Evolutionary conservation across 92 coral and sea anemone species (phyloP).

Genomic region (Phenganax stokvisi): DNA sequence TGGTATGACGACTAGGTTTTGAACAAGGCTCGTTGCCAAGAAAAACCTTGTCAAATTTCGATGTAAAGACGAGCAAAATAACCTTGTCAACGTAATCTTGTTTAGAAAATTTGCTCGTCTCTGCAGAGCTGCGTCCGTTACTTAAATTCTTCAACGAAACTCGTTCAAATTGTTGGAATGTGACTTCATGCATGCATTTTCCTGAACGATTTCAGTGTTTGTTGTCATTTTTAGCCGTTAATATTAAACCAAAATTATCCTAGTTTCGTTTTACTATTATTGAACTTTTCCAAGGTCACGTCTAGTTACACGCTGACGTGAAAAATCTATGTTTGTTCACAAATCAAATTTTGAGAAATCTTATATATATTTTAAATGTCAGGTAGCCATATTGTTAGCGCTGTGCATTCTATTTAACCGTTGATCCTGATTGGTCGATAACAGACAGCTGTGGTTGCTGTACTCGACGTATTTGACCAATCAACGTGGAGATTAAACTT

Average conservation of each 20-base stretch:
- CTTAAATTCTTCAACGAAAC: too few species aligned
- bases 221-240: not conserved
- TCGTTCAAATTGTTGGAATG: too few species aligned
- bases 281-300: conserved; percentile 5
- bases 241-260: not conserved
- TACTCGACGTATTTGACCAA: conserved; percentile 5
- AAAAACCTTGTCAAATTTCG: too few species aligned
- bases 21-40: too few species aligned
- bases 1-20: too few species aligned
- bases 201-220: not conserved
- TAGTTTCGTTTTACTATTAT: not conserved
- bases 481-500: not conserved
- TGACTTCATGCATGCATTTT: not conserved
- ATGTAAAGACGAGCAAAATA: too few species aligned
- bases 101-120: too few species aligned
- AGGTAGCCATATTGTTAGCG: conserved; percentile 14
- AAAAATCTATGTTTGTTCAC: not conserved
- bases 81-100: too few species aligned
- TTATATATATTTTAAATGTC: not conserved
- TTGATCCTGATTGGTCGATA: conserved; percentile 1
- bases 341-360: not conserved
- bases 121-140: too few species aligned
- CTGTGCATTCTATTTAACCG: conserved; percentile 5
- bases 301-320: not conserved
- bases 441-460: conserved; percentile 14